Conservation (phyloP, 2,113 vertebrate genomes). For the Sceloporus undulatus region DNA sequence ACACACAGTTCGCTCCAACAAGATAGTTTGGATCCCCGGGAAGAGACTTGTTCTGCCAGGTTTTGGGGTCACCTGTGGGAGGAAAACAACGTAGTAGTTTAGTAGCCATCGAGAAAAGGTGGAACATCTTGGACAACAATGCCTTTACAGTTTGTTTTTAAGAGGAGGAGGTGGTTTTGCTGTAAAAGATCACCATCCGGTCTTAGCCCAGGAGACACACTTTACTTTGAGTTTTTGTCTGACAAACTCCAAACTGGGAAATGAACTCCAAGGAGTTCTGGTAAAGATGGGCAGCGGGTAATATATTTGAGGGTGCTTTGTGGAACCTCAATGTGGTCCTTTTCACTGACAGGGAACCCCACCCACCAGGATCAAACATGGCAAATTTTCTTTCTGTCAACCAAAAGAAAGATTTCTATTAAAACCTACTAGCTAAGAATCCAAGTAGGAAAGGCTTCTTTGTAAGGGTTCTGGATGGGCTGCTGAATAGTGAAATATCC, state of each 20-base stretch:
- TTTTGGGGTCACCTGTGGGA: constrained; percentile 96
- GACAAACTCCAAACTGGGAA: not conserved
- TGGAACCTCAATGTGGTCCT: not conserved
- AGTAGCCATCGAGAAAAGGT: constrained; percentile 70
- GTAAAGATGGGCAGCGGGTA: not conserved
- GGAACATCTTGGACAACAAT: constrained; percentile 67
- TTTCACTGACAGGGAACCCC: not conserved
- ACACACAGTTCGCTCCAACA: constrained; percentile 99
- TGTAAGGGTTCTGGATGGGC: not conserved
- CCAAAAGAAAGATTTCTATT: not conserved
- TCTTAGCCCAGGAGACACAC: not conserved
- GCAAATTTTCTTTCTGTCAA: too few relatives aligned
- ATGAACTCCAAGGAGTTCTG: constrained; percentile 2
- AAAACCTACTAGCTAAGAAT: not conserved
- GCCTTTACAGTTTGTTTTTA: constrained; percentile 36
- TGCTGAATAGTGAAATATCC: not conserved
- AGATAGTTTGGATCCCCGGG: constrained; percentile 99
- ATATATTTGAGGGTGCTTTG: not conserved
- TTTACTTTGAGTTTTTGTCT: not conserved
- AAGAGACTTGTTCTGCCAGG: constrained; percentile 99
- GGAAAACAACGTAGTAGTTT: constrained; percentile 76
- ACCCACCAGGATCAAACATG: not conserved
- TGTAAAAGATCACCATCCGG: not conserved
- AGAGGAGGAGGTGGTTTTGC: constrained; percentile 20
- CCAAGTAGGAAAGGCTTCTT: too few relatives aligned